Base-by-base conservation (phyloP, 1,140 invertebrate species). In the Zaprionus ghesquierei region DNA sequence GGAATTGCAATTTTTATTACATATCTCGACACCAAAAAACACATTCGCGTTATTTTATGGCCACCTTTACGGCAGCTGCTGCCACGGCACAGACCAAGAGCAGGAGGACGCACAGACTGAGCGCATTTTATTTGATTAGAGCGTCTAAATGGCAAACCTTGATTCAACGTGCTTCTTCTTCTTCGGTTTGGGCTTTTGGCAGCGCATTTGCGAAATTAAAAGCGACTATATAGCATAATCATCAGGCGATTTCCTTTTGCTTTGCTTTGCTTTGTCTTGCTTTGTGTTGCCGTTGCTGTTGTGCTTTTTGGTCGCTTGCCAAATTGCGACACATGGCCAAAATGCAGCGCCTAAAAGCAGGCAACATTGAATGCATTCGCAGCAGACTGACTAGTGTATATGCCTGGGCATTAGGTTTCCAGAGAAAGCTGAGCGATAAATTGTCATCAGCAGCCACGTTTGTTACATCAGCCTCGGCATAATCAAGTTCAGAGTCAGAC, bases 171-270 rank as follows among this genome's bases (percentile, higher is more conserved):
- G 31, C 25, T 38, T 29, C 25, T 10, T 27, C 22, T 59, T 29
- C 23, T 64, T 25, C 5, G 31, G 1, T 10, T 35, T 38, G n/a
- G n/a, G n/a, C 35, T 3, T 38, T 15, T 15, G 35, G 54, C 27
- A 82, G 53, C 62, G 73, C 84, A 87, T 87, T 87, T 87, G 76
- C 73, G 46, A 87, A 87, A 87, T 87, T 87, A 89, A 87, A 87
- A 87, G 69, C 77, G 53, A 69, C 82, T 79, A 12, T 27, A 54
- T 22, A 68, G 72, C 80, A 84, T 86, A 86, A 86, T 86, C 81
- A 75, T 65, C 64, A 75, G 60, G 58, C 58, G 64, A 69, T 77
- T 75, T 75, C 49, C 54, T 65, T 61, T 65, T 69, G 62, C 54
- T 58, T 29, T 61, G n/a, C n/a, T n/a, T n/a, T n/a, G 12, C 13